Conservation (phyloP, 2,113 vertebrate species). For the Otocyon megalotis region DNA sequence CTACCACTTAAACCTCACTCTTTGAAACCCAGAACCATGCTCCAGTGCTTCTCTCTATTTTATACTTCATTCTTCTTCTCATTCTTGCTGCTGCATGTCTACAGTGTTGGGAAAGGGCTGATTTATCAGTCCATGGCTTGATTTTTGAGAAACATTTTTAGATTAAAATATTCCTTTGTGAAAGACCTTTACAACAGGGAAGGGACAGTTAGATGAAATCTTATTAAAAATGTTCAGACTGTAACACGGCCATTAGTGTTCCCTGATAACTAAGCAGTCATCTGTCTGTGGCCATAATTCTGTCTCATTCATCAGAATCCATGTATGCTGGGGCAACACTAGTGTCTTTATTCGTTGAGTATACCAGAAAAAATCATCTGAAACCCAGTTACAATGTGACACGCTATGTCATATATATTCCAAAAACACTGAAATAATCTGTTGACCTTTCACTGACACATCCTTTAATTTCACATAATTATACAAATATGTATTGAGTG, state of each 20-base stretch:
- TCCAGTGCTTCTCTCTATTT: neutral
- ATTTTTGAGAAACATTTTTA: neutral
- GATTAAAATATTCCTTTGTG: slow-evolving; percentile 27
- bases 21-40: neutral
- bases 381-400: neutral
- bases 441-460: neutral
- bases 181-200: neutral
- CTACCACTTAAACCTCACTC: neutral
- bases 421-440: neutral
- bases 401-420: neutral
- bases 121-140: neutral
- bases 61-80: neutral
- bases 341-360: neutral
- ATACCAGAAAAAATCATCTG: neutral
- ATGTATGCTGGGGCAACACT: neutral
- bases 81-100: neutral
- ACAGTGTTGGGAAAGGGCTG: neutral
- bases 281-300: neutral
- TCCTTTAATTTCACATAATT: neutral
- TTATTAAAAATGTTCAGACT: slow-evolving; percentile 28
- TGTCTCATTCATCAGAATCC: slow-evolving; percentile 24
- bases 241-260: neutral
- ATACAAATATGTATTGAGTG: neutral
- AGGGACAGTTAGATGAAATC: neutral
- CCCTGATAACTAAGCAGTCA: neutral